Conservation (phyloP, 2,797 vertebrate species). For the Ciconia nigra region DNA sequence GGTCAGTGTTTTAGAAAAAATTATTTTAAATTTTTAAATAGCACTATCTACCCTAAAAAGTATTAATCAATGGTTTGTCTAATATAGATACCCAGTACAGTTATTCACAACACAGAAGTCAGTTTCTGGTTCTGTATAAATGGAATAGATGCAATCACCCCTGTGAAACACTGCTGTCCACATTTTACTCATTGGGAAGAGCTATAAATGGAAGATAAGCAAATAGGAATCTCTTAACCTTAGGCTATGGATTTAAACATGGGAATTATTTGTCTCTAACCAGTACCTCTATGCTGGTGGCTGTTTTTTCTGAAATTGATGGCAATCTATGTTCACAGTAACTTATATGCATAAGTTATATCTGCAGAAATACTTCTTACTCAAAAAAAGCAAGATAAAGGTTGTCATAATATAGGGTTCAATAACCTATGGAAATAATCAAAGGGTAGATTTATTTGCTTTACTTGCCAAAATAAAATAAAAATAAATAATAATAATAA, state of each 20-base stretch:
- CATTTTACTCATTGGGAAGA: neutral
- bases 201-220: neutral
- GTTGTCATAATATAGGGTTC: neutral
- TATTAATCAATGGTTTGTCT: neutral
- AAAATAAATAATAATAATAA: neutral
- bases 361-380: neutral
- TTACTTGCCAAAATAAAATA: neutral
- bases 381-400: neutral
- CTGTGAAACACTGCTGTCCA: neutral
- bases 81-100: neutral
- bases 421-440: neutral
- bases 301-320: neutral
- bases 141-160: neutral
- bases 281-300: neutral
- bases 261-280: neutral
- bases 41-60: accelerated
- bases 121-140: neutral
- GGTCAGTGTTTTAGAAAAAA: neutral
- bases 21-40: neutral
- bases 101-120: neutral
- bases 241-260: neutral
- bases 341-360: neutral
- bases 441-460: neutral
- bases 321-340: neutral
- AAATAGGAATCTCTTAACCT: neutral